Conservation (phyloP, 2,888 invertebrate species). For the Thysanoteuthis rhombus region DNA sequence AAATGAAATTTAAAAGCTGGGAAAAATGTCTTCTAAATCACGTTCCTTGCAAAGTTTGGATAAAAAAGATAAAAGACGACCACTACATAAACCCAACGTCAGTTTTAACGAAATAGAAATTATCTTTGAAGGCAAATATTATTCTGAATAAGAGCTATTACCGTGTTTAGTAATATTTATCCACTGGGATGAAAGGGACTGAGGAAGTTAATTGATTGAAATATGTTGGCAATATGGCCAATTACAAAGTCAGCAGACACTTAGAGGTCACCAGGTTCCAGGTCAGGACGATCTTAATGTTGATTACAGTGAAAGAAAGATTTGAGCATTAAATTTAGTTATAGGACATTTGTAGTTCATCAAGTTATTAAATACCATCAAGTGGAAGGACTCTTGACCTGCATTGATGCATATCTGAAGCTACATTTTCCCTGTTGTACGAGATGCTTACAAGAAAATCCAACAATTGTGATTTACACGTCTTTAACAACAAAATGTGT, state of each 20-base stretch:
- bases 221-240: neutral
- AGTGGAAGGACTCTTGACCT: too few relatives aligned
- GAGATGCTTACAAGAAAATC: too few relatives aligned
- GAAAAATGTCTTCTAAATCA: too few relatives aligned
- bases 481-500: too few relatives aligned
- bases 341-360: neutral
- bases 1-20: too few relatives aligned
- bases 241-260: neutral
- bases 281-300: neutral
- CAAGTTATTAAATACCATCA: too few relatives aligned
- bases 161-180: neutral
- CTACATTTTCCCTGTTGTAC: too few relatives aligned
- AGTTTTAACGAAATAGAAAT: neutral
- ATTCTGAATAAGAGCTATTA: neutral
- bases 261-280: neutral
- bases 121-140: neutral
- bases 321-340: neutral
- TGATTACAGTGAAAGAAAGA: neutral
- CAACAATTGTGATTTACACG: too few relatives aligned
- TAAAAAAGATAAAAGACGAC: neutral
- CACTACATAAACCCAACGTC: too few relatives aligned
- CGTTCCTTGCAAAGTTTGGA: neutral
- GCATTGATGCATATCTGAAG: too few relatives aligned
- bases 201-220: neutral
- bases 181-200: neutral